A percentile compares a stretch with the other conserved stretches of the same genome.
phyloP scores from a whole-genome alignment of 2,797 vertebrate genomes.

The Hoplostethus atlanticus region DNA sequence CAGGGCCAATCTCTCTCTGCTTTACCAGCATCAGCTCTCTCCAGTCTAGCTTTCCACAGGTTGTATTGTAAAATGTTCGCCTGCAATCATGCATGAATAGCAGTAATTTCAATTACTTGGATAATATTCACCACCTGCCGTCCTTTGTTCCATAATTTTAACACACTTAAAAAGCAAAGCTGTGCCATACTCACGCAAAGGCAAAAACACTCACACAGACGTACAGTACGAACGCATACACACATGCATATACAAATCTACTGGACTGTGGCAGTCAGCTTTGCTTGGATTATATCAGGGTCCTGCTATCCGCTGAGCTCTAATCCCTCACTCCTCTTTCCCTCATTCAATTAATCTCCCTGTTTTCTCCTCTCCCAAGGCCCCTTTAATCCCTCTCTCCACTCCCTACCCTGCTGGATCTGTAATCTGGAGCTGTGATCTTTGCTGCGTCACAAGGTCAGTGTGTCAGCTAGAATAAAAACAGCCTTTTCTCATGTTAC shows the following conservation, averaged over 20 bases:
- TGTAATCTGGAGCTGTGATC: slow-evolving; percentile 76
- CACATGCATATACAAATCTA: slow-evolving; percentile 2
- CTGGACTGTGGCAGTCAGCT: slow-evolving; percentile 39
- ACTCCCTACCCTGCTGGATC: slow-evolving; percentile 18
- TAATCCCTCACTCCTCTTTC: slow-evolving; percentile 72
- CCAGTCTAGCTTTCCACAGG: slow-evolving; percentile 38
- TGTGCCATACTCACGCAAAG: slow-evolving; percentile 5
- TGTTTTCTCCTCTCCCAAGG: slow-evolving; percentile 74
- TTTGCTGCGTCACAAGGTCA: slow-evolving; percentile 78
- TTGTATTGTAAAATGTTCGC: neutral
- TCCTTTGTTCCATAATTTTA: slow-evolving; percentile 20
- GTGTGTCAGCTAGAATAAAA: slow-evolving; percentile 73
- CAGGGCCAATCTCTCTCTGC: slow-evolving; percentile 36
- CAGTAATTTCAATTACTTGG: neutral
- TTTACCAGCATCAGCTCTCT: slow-evolving; percentile 47
- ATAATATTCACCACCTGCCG: neutral
- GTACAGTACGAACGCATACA: neutral
- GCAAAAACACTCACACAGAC: neutral
- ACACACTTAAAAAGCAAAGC: slow-evolving; percentile 6
- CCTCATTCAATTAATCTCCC: slow-evolving; percentile 77
- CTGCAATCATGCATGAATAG: neutral
- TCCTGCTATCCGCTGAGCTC: slow-evolving; percentile 57
- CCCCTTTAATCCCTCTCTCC: slow-evolving; percentile 65
- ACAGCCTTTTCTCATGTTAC: slow-evolving; percentile 36
- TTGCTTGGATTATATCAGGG: slow-evolving; percentile 73